A percentile compares a stretch with the other conserved stretches of the same genome.
Evolutionary conservation across 2,888 invertebrate genomes (phyloP).

Genomic region (Cantharis rufa): DNA sequence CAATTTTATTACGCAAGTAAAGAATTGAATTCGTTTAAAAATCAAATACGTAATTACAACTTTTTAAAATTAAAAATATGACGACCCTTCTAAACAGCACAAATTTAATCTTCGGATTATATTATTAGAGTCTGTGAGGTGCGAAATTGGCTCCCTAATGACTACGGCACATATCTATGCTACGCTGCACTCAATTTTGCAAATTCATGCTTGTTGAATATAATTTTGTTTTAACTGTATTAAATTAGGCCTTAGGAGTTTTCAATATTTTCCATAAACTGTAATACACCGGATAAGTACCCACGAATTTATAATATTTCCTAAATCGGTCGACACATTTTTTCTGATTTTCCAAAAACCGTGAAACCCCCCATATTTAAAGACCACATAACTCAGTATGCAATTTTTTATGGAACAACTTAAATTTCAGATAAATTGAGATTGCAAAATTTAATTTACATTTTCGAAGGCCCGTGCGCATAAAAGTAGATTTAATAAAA

Average conservation of each 20-base stretch:
- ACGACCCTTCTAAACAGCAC: conserved; percentile 19
- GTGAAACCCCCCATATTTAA: background rate
- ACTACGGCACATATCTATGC: conserved; percentile 33
- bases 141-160: conserved; percentile 50
- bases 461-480: background rate
- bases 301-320: background rate
- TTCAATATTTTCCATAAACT: background rate
- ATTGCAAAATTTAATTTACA: background rate
- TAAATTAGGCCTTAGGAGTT: background rate
- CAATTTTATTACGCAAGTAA: background rate
- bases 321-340: no score
- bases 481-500: no score
- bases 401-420: background rate
- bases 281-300: background rate
- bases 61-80: conserved; percentile 22
- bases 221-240: conserved; percentile 12
- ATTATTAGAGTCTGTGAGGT: conserved; percentile 50
- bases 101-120: conserved; percentile 40
- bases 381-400: background rate
- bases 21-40: background rate
- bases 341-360: background rate
- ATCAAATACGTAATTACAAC: background rate
- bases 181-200: conserved; percentile 29
- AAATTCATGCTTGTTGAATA: conserved; percentile 19
- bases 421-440: background rate